phyloP scores from a whole-genome alignment of 2,113 vertebrate species.

The Pycnonotus jocosus region DNA sequence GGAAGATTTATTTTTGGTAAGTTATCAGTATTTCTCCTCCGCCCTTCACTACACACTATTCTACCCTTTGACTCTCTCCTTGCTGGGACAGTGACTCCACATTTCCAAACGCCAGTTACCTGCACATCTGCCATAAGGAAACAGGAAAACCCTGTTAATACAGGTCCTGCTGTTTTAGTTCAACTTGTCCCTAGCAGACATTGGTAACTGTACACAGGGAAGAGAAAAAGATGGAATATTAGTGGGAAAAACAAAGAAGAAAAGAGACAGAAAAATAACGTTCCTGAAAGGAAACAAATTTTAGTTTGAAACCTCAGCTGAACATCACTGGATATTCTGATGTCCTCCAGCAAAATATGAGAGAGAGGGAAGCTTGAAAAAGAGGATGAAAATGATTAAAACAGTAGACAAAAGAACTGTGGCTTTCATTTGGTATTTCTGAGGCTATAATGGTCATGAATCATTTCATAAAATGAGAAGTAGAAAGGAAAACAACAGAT shows the following conservation, averaged over 20 bases:
- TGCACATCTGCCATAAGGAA: not conserved
- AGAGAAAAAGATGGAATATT: not conserved
- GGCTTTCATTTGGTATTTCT: conserved; percentile 57
- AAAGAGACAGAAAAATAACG: not conserved
- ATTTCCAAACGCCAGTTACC: not conserved
- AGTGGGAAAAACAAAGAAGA: not conserved
- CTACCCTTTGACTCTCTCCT: not conserved
- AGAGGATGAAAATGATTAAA: conserved; percentile 57
- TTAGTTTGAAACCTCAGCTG: conserved; percentile 2
- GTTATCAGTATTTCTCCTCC: not conserved
- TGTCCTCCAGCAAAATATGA: conserved; percentile 53
- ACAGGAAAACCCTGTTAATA: not conserved
- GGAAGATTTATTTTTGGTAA: not conserved
- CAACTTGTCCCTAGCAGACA: not conserved
- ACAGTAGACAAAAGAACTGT: conserved; percentile 47
- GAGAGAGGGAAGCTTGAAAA: conserved; percentile 31
- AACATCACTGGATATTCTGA: conserved; percentile 27
- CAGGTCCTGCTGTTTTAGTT: not conserved
- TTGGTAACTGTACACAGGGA: not conserved
- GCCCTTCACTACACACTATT: not conserved
- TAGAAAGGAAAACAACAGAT: conserved; percentile 55
- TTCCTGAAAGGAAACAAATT: conserved; percentile 37
- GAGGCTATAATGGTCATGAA: conserved; percentile 57
- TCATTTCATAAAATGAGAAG: conserved; percentile 56
- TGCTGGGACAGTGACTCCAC: not conserved